phyloP scores from a whole-genome alignment of 2,797 vertebrate species.

The Tiaroga cobitis region DNA sequence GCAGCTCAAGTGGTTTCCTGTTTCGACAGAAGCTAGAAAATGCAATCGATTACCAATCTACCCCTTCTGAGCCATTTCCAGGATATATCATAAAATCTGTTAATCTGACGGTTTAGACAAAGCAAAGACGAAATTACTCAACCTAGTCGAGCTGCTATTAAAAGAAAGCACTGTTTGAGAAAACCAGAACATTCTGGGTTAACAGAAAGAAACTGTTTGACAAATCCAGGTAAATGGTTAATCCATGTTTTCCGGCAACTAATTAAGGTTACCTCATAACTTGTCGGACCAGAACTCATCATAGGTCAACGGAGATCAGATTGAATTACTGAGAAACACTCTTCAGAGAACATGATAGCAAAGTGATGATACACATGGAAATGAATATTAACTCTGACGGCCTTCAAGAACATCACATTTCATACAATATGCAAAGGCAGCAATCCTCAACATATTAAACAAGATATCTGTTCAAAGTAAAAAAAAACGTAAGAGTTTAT shows the following conservation, averaged over 20 bases:
- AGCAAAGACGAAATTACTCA: neutral
- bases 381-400: neutral
- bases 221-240: neutral
- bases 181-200: neutral
- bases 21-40: constrained; percentile 38
- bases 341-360: neutral
- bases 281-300: neutral
- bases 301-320: neutral
- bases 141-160: neutral
- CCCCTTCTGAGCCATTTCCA: neutral
- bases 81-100: neutral
- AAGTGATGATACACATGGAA: too few relatives aligned
- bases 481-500: neutral
- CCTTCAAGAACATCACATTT: neutral
- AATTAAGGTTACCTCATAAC: neutral
- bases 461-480: neutral
- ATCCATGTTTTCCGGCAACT: neutral
- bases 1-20: constrained; percentile 37
- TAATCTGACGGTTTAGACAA: neutral
- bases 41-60: constrained; percentile 36
- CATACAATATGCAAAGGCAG: neutral
- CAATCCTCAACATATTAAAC: neutral
- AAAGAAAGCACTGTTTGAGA: neutral
- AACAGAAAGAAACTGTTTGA: neutral
- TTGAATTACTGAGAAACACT: neutral